These are phyloP conservation scores for mouse (Mus musculus) DNA, from an alignment of 2,113 vertebrate genomes.

Conservation along the genomic window DNA sequence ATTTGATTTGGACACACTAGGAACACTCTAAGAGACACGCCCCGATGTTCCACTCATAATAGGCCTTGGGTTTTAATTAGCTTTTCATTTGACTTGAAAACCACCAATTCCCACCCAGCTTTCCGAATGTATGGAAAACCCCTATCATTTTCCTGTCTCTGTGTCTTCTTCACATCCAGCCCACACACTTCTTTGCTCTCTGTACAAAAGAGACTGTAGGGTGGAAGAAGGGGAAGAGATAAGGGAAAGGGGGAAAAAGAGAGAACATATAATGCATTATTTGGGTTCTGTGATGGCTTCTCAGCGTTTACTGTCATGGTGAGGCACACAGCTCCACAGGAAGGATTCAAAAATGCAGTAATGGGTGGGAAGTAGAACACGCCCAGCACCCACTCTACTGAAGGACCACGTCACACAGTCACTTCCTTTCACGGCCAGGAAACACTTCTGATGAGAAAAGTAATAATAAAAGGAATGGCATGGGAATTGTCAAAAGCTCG, in stretches of 20 bases:
- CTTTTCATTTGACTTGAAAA: slow-evolving; percentile 55
- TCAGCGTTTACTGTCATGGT: neutral
- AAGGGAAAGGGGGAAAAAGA: neutral
- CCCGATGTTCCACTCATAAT: slow-evolving; percentile 15
- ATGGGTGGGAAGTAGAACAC: neutral
- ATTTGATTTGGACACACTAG: neutral
- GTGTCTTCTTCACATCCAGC: neutral
- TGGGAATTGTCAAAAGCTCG: neutral
- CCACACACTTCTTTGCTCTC: slow-evolving; percentile 28
- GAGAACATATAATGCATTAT: neutral
- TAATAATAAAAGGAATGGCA: slow-evolving; percentile 22
- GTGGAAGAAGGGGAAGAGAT: neutral
- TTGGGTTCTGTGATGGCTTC: neutral
- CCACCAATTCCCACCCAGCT: slow-evolving; percentile 35
- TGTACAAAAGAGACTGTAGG: neutral
- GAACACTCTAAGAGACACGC: neutral
- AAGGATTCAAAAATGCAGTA: neutral
- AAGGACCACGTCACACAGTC: neutral
- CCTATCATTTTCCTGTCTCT: slow-evolving; percentile 66
- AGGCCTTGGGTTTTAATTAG: slow-evolving; percentile 43
- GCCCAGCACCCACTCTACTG: neutral
- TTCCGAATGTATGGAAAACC: slow-evolving; percentile 64
- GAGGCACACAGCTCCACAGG: neutral
- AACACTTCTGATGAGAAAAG: slow-evolving; percentile 15
- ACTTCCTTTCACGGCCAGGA: neutral